A percentile compares a stretch with the other conserved stretches of the same genome.
phyloP scores from a whole-genome alignment of 2,888 invertebrate genomes.

The Callosobruchus maculatus region DNA sequence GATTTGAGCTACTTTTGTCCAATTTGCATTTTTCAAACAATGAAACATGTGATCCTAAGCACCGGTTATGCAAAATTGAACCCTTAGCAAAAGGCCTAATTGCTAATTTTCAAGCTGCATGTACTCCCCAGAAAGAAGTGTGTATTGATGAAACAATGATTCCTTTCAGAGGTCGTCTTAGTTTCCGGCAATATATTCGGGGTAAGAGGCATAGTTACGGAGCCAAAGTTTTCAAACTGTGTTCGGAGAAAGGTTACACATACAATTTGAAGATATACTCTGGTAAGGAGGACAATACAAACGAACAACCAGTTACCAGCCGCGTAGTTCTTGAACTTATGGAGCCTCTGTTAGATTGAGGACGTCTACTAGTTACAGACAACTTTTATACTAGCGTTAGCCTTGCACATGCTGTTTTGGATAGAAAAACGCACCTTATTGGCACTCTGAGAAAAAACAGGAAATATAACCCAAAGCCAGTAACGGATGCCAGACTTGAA shows the following conservation, averaged over 20 bases:
- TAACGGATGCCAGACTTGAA: conserved; percentile 3
- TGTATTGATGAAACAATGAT: conserved; percentile 30
- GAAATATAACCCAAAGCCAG: conserved; percentile 19
- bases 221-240: conserved; percentile 16
- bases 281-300: conserved; percentile 7
- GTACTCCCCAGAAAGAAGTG: conserved; percentile 21
- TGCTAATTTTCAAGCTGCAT: conserved; percentile 21
- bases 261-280: conserved; percentile 17
- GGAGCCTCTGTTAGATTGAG: conserved; percentile 21
- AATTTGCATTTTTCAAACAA: conserved; percentile 21
- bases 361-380: conserved; percentile 26
- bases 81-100: conserved; percentile 17
- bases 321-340: conserved; percentile 25
- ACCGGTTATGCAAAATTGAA: conserved; percentile 16
- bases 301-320: conserved; percentile 2
- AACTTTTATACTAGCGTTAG: conserved; percentile 27
- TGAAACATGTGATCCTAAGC: conserved; percentile 6
- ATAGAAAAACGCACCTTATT: conserved; percentile 17
- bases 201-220: conserved; percentile 31
- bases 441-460: conserved; percentile 21
- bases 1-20: conserved; percentile 11
- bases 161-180: conserved; percentile 30
- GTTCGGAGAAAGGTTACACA: conserved; percentile 12
- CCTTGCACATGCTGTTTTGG: conserved; percentile 14
- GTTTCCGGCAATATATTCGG: conserved; percentile 21